A percentile compares a stretch with the other conserved stretches of the same genome.
Evolutionary conservation across 2,797 vertebrate species (phyloP).

Genomic region (Psittacula derbiana): DNA sequence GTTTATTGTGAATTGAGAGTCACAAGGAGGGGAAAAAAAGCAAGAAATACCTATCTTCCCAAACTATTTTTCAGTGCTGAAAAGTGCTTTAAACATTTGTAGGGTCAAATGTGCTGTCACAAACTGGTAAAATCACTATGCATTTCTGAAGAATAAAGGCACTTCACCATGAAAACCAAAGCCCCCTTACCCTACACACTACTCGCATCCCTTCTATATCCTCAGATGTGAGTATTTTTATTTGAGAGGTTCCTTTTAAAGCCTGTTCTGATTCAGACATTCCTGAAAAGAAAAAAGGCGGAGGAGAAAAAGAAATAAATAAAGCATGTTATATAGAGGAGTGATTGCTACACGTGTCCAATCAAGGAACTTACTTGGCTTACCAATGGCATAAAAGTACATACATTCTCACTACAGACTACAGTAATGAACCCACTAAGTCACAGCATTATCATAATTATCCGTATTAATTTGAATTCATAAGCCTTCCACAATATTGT

Average conservation of each 20-base stretch:
- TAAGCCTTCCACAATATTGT: background rate
- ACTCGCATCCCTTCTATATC: slow-evolving; percentile 96
- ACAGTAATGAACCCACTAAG: background rate
- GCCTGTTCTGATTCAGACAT: slow-evolving; percentile 98
- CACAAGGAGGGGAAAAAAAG: background rate
- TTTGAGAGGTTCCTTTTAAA: slow-evolving; percentile 97
- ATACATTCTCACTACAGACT: background rate
- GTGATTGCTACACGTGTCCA: background rate
- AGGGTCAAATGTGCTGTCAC: background rate
- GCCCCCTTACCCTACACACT: slow-evolving; percentile 87
- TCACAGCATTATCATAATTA: background rate
- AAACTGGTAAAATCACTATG: background rate
- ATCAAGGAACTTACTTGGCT: background rate
- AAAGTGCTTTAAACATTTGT: background rate
- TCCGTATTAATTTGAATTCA: background rate
- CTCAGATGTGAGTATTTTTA: slow-evolving; percentile 91
- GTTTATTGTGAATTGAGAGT: background rate
- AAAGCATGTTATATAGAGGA: rapidly evolving
- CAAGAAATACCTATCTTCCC: background rate
- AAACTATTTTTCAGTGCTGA: background rate
- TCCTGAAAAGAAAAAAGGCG: slow-evolving; percentile 73
- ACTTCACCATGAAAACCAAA: background rate
- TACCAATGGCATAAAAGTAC: background rate
- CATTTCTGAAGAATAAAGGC: background rate
- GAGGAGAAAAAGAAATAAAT: too few relatives aligned